phyloP scores from a whole-genome alignment of 2,888 invertebrate species.

The Cerceris ruficornis region DNA sequence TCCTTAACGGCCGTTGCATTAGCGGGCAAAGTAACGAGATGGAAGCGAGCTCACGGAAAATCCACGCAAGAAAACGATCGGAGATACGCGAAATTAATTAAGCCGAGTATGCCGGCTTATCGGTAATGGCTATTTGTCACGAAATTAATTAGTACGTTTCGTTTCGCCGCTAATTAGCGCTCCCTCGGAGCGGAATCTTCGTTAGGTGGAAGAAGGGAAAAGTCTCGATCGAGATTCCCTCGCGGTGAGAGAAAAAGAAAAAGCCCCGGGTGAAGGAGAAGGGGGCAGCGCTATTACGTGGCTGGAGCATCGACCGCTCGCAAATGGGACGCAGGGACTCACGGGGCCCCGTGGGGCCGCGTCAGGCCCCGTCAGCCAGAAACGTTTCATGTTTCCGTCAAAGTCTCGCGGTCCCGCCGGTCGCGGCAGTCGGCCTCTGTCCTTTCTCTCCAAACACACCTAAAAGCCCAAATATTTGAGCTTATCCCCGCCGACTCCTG shows the following conservation, averaged over 20 bases:
- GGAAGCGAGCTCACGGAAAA: constrained; percentile 44
- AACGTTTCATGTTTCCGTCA: constrained; percentile 68
- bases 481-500: constrained; percentile 68
- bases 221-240: constrained; percentile 18
- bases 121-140: constrained; percentile 41
- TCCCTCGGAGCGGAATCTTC: constrained; percentile 16
- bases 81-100: constrained; percentile 54
- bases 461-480: constrained; percentile 80
- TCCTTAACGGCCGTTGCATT: not conserved
- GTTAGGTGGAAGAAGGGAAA: constrained; percentile 7
- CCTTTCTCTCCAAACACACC: constrained; percentile 70
- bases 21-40: constrained; percentile 48
- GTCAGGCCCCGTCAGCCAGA: constrained; percentile 23
- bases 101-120: constrained; percentile 41
- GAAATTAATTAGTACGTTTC: constrained; percentile 47
- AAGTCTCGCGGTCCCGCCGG: constrained; percentile 33
- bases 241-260: not conserved
- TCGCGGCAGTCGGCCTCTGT: constrained; percentile 64
- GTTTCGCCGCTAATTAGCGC: constrained; percentile 46
- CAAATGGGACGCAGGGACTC: constrained; percentile 28
- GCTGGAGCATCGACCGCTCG: constrained; percentile 32
- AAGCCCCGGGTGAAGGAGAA: not conserved
- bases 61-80: constrained; percentile 40
- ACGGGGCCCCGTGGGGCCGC: constrained; percentile 12
- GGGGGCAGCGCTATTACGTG: constrained; percentile 22